Evolutionary conservation across 2,797 vertebrate genomes (phyloP).

Genomic region (Furcifer pardalis): DNA sequence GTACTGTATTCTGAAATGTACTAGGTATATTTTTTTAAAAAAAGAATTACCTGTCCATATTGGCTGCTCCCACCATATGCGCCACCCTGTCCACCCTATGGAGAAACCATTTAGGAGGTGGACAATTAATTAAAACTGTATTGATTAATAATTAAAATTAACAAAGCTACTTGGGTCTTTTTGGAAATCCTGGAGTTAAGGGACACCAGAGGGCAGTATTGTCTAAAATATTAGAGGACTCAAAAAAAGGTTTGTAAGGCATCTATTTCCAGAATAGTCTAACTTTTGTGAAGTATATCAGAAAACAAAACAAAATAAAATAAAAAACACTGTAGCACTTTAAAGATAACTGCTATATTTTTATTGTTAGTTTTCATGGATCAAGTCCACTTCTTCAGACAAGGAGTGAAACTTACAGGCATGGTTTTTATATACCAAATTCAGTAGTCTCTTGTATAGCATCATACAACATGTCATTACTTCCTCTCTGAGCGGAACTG

Average conservation of each 20-base stretch:
- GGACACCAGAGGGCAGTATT: constrained; percentile 20
- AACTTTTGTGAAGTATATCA: neutral
- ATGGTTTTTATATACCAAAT: too few relatives aligned
- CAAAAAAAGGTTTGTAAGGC: neutral
- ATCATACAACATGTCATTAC: neutral
- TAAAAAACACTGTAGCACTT: too few relatives aligned
- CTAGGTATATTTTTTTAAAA: neutral
- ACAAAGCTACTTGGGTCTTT: too few relatives aligned
- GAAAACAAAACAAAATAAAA: too few relatives aligned
- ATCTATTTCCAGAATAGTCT: neutral
- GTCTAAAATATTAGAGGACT: neutral
- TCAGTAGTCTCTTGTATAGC: neutral
- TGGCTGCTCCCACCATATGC: neutral
- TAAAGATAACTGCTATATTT: too few relatives aligned
- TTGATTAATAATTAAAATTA: too few relatives aligned
- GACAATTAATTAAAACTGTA: too few relatives aligned
- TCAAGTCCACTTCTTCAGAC: too few relatives aligned
- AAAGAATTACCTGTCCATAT: neutral
- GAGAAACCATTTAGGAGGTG: neutral
- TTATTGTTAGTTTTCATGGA: too few relatives aligned
- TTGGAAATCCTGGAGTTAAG: neutral
- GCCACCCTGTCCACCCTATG: neutral
- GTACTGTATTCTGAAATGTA: neutral
- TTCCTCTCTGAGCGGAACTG: neutral
- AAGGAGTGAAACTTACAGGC: too few relatives aligned